Base-by-base conservation (phyloP, 2,797 vertebrate genomes). In the Danio jaintianensis region DNA sequence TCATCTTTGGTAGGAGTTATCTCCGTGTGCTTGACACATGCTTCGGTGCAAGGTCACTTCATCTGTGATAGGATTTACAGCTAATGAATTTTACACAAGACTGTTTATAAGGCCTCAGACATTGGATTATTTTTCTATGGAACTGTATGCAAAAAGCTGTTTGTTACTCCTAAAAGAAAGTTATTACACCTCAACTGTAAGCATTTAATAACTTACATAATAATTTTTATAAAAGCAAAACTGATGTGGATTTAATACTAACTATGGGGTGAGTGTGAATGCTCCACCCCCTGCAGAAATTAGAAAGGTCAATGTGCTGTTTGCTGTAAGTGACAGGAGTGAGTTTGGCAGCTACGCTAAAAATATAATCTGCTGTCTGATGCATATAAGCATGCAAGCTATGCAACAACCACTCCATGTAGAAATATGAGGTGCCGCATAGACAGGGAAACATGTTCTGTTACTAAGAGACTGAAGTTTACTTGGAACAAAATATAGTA, bases 361-460 rank as follows among this genome's bases (percentile, higher is more conserved):
- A 88, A 87, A 88, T 88, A 88, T 82, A 73, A 63, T 47, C 55
- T 53, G 76, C 78, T 70, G 81, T 74, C 55, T 42, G 56, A 67
- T 75, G 82, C 80, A 79, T 83, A 76, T 59, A 76, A 82, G 81
- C 70, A 82, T 61, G 72, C 47, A 55, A 69, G 52, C 56, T 68
- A 69, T 74, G 79, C 56, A 78, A n/a, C 58, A 18, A 55, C 59
- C 79, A 42, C 59, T 83, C 73, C 78, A 85, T 78, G 72, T 20
- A 55, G 86, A 82, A 84, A 86, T 72, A 66, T 79, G 89, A 92
- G 85, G 84, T 83, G 72, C 38, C 83, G 72, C 83, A 86, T 89
- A 78, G 62, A 88, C 40, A 56, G 83, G 64, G 81, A 83, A 58
- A 86, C 85, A 72, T 68, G 82, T 66, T 75, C 88, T 53, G 78